phyloP scores from a whole-genome alignment of 2,113 vertebrate genomes.

The Rhinoptilus africanus region DNA sequence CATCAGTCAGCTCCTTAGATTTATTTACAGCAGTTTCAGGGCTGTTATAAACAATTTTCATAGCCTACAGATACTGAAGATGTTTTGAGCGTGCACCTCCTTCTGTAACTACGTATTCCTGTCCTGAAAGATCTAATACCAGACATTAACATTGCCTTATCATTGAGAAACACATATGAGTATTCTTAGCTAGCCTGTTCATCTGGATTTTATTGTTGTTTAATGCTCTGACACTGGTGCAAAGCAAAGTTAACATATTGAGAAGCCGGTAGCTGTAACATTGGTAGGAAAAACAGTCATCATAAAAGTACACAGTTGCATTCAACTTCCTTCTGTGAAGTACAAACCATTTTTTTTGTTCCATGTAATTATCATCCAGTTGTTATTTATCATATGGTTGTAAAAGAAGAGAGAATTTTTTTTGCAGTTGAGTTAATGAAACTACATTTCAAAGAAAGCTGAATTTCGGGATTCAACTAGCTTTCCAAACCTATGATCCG shows the following conservation, averaged over 20 bases:
- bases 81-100: not conserved
- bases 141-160: not conserved
- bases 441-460: not conserved
- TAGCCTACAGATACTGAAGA: not conserved
- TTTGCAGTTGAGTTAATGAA: not conserved
- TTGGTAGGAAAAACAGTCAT: not conserved
- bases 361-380: not conserved
- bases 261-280: not conserved
- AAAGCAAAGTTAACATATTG: not conserved
- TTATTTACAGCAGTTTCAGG: not conserved
- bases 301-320: slow-evolving; percentile 9
- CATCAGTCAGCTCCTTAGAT: not conserved
- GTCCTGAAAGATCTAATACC: not conserved
- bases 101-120: not conserved
- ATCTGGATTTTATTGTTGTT: not conserved
- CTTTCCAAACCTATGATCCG: not conserved
- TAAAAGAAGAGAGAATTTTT: not conserved
- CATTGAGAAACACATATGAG: not conserved
- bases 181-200: not conserved
- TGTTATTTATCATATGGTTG: slow-evolving; percentile 26
- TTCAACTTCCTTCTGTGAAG: slow-evolving; percentile 46
- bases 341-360: slow-evolving; percentile 44
- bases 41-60: not conserved
- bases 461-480: not conserved
- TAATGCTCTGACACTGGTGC: not conserved